These are phyloP conservation scores for Trichomalopsis sarcophagae DNA, from an alignment of 1,140 invertebrate species.

Conservation along the genomic window DNA sequence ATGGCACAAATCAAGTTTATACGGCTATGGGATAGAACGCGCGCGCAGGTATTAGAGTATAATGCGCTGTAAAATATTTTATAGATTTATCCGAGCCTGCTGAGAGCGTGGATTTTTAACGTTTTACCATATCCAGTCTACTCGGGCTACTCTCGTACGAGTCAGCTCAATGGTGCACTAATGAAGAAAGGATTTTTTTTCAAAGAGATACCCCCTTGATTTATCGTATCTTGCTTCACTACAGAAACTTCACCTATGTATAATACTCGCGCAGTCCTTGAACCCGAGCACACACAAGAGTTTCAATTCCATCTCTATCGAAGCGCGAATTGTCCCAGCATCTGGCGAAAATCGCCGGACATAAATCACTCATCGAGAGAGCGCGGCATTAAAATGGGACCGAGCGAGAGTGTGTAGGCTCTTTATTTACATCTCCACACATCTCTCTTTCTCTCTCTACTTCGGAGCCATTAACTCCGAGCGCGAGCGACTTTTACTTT, in stretches of 20 bases:
- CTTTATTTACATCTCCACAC: conserved; percentile 10
- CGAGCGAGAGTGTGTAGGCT: not conserved
- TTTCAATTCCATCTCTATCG: not conserved
- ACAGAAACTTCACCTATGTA: not conserved
- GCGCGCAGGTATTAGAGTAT: not conserved
- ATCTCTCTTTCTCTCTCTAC: not conserved
- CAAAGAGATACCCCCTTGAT: not conserved
- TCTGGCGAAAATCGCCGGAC: not conserved
- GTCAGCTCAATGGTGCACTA: no score
- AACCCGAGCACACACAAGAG: not conserved
- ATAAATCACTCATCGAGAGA: conserved; percentile 33
- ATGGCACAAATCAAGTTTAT: not conserved
- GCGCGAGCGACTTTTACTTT: conserved; percentile 38
- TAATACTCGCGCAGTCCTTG: not conserved
- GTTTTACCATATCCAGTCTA: not conserved
- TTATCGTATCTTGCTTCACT: not conserved
- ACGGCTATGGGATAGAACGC: not conserved
- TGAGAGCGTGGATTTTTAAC: not conserved
- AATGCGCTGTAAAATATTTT: conserved; percentile 34
- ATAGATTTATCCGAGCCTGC: conserved; percentile 14
- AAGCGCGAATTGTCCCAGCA: not conserved
- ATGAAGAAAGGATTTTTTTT: no score
- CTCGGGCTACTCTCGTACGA: not conserved
- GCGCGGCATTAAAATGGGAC: not conserved
- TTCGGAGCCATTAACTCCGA: not conserved